These are phyloP conservation scores for Tuberolachnus salignus DNA, from an alignment of 2,888 invertebrate species.

Conservation along the genomic window DNA sequence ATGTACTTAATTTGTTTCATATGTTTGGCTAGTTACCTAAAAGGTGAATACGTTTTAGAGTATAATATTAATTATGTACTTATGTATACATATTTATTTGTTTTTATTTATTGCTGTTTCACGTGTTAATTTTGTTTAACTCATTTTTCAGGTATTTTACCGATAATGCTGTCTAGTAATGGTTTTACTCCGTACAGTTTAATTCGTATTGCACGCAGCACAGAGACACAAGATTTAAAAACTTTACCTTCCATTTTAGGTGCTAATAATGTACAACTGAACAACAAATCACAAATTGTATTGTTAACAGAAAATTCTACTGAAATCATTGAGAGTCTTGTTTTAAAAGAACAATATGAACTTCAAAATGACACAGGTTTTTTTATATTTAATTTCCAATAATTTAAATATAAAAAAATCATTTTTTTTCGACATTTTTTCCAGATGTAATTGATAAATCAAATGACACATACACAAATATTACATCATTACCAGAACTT, in stretches of 20 bases:
- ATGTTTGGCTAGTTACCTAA: slow-evolving; percentile 47
- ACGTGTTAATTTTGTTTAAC: not conserved
- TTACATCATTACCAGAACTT: slow-evolving; percentile 45
- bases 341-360: slow-evolving; percentile 44
- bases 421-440: not conserved
- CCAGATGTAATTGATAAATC: slow-evolving; percentile 19
- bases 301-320: slow-evolving; percentile 40
- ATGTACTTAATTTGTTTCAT: slow-evolving; percentile 51
- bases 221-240: slow-evolving; percentile 20
- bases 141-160: slow-evolving; percentile 26
- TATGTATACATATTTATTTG: not conserved
- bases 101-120: not conserved
- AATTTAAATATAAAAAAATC: not conserved
- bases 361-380: slow-evolving; percentile 50
- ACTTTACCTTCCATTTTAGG: not conserved
- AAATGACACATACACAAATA: slow-evolving; percentile 42
- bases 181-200: not conserved
- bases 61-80: not conserved
- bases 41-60: slow-evolving; percentile 3
- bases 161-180: slow-evolving; percentile 19
- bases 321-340: slow-evolving; percentile 15
- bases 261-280: slow-evolving; percentile 13
- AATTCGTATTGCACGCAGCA: slow-evolving; percentile 10
- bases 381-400: not conserved
- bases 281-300: slow-evolving; percentile 47